A percentile compares a stretch with the other conserved stretches of the same genome.
phyloP scores from a whole-genome alignment of 2,113 vertebrate species.

The Tapirus terrestris region DNA sequence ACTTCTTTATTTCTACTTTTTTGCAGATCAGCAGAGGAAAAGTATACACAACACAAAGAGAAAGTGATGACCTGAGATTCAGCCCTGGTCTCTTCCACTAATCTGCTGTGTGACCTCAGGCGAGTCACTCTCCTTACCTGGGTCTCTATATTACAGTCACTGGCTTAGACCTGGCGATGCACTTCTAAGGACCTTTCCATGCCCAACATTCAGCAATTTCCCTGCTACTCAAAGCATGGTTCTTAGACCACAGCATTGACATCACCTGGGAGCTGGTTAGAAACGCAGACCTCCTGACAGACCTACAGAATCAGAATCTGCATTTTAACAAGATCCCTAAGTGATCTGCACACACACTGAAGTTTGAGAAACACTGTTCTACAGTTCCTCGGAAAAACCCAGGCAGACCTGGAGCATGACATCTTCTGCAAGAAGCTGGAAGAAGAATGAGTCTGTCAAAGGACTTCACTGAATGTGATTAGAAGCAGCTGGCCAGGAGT shows the following conservation, averaged over 20 bases:
- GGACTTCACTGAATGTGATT: constrained; percentile 47
- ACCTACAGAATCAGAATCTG: background rate
- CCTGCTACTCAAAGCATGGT: background rate
- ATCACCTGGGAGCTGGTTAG: background rate
- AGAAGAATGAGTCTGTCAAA: constrained; percentile 46
- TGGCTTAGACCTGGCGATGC: background rate
- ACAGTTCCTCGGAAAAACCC: constrained; percentile 41
- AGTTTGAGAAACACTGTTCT: constrained; percentile 5
- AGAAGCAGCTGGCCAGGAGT: constrained; percentile 59
- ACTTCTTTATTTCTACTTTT: background rate
- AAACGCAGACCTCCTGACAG: background rate
- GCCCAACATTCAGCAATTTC: background rate
- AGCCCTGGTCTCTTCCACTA: background rate
- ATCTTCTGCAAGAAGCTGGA: constrained; percentile 48
- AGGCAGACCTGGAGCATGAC: background rate
- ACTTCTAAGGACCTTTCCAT: background rate
- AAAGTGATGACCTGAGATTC: background rate
- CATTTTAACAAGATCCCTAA: constrained; percentile 28
- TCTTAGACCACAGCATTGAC: background rate
- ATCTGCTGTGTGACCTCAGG: background rate
- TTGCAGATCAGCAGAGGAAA: background rate
- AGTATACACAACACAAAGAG: background rate
- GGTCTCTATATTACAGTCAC: background rate
- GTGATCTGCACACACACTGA: background rate
- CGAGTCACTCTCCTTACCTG: background rate